Evolutionary conservation across 1,140 invertebrate species (phyloP), one percentile per base, ranked within the genome.

Genomic region (Steinernema khuongi): DNA sequence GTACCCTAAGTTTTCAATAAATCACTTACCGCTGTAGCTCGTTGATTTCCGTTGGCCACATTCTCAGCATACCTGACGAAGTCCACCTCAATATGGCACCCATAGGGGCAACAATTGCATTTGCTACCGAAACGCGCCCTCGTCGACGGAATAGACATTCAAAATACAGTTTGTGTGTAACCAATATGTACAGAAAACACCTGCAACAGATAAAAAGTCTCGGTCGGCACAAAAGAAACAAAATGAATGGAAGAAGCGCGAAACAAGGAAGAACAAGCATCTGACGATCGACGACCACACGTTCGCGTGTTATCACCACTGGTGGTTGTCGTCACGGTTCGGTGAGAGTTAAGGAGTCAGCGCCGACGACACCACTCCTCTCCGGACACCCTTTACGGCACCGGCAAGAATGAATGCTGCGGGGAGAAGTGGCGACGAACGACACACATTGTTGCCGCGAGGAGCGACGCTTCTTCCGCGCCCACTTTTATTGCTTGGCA

Each of bases 61-160:
- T 78, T 70, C 69, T 86, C 82, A 77, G 86, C 85, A 78, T 81
- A 87, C 28, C 80, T 79, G 7, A 88, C 82, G 76, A 88, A 88
- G 75, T 86, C 87, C 31, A 87, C 71, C 74, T 87, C 87, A 18
- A 88, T 85, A 77, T 88, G 87, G 74, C 85, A 87, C 26, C 87
- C 87, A 80, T 86, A 87, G 2, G 87, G 87, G 81, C 87, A 88
- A 75, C 87, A 88, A 0, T 77, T 80, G 75, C 87, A 88, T 68
- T 75, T 60, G 50, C 50, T 26, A 22, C 50, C 50, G 50, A 60
- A 7, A 7, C 50, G 50, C 19, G 50, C 22, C 19, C 50, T 60
- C 19, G 50, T 22, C 50, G 50, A 14, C 50, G 50, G 50, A 22
- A 60, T 60, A 26, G 50, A 60, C 50, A 60, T 60, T 60, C 50